Conservation (phyloP, 2,113 vertebrate species). For the Caloenas nicobarica region DNA sequence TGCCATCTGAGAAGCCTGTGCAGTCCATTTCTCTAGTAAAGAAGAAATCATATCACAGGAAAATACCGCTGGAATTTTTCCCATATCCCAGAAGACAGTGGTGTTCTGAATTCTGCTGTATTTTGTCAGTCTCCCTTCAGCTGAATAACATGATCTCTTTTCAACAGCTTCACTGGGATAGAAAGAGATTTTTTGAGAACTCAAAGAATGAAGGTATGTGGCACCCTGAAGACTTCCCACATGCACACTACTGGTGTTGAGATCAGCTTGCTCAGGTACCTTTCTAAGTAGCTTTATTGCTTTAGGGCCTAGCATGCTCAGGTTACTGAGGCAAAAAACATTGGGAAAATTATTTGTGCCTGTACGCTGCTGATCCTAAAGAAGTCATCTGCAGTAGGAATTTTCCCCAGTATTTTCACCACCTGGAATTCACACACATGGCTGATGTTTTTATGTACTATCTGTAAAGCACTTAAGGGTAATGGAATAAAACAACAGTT, state of each 20-base stretch:
- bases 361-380: not conserved
- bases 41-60: not conserved
- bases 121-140: not conserved
- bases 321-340: not conserved
- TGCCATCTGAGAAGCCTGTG: not conserved
- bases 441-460: not conserved
- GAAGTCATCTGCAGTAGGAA: not conserved
- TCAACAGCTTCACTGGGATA: not conserved
- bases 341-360: not conserved
- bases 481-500: not conserved
- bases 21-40: not conserved
- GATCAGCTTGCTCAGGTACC: not conserved
- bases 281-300: not conserved
- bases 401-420: not conserved
- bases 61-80: not conserved
- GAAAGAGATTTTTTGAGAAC: not conserved
- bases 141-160: not conserved
- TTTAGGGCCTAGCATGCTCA: not conserved
- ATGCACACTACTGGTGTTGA: not conserved
- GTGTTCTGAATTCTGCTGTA: not conserved
- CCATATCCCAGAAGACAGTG: not conserved
- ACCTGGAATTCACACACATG: not conserved
- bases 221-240: not conserved
- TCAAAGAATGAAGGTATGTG: conserved; percentile 2
- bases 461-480: not conserved